Base-by-base conservation (phyloP, 2,888 invertebrate genomes). In the Julus scandinavius region DNA sequence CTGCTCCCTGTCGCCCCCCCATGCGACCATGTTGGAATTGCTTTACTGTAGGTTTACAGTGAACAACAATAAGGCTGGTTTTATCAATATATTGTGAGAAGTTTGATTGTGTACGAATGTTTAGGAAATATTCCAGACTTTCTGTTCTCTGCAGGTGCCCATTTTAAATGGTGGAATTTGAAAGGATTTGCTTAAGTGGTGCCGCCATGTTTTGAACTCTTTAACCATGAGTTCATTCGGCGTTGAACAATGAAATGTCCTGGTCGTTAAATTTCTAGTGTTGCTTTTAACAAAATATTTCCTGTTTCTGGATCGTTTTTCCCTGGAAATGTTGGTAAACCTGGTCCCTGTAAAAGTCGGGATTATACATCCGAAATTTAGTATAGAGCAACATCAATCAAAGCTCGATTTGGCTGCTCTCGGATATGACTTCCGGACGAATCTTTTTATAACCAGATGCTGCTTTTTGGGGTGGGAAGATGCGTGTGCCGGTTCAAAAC, bases 391-490 rank as follows among this genome's bases (percentile, higher is more conserved):
- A 72, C 72, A 72, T 72, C 72, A 20, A 72, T 72, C 72, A 72
- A 29, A 72, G 5, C 29, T 3, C 20, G 20, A 72, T 72, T 72
- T 72, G 29, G 72, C 72, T 72, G 72, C 72, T 72, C 29, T 29
- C 0, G 72, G 72, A 72, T 72, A 72, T 72, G 72, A 72, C 72
- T 72, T 72, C 72, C 72, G 72, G 29, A 9, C 72, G 29, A 7
- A 72, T 72, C 72, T 72, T 72, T 72, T 72, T 72, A 72, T 72
- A 72, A 72, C 72, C 72, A 72, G 72, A 72, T 72, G 72, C 72
- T 72, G 72, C n/a, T 17, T 13, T 63, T 63, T 63, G 5, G n/a
- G 63, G 63, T 72, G 72, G 29, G 72, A 72, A 72, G 29, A 72
- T 72, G 63, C 63, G 54, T 6, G n/a, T 20, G 72, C 72, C 29